Conservation (phyloP, 2,113 vertebrate genomes). For the Dolichallabes microphthalmus region DNA sequence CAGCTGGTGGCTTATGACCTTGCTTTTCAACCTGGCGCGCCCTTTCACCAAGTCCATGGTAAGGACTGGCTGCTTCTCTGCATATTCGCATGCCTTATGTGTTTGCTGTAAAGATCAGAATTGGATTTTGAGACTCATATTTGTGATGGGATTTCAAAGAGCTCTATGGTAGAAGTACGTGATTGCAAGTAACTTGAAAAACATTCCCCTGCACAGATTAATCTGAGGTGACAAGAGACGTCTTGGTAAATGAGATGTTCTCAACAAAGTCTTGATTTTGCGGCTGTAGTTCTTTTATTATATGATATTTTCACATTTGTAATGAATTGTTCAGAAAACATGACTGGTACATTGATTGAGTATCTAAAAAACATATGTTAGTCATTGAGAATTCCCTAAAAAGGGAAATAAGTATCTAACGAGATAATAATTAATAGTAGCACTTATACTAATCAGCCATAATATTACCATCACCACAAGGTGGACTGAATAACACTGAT, state of each 20-base stretch:
- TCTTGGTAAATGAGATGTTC: background rate
- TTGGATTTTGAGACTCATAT: too few species aligned
- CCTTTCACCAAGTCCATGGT: conserved; percentile 99
- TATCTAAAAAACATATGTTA: too few species aligned
- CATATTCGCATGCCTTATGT: background rate
- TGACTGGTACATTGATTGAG: too few species aligned
- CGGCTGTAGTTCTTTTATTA: too few species aligned
- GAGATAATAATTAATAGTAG: too few species aligned
- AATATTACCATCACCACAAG: too few species aligned
- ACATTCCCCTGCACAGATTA: background rate
- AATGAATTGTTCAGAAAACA: too few species aligned
- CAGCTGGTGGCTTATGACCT: conserved; percentile 90
- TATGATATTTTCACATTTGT: too few species aligned
- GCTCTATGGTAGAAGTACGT: background rate
- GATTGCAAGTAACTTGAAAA: background rate
- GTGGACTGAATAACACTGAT: too few species aligned
- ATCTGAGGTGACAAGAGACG: background rate
- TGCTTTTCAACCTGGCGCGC: conserved; percentile 87
- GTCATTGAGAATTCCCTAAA: too few species aligned
- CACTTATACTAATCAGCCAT: too few species aligned
- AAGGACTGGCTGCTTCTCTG: conserved; percentile 59
- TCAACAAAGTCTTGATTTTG: background rate
- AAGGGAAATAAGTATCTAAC: too few species aligned
- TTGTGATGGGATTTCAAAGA: background rate
- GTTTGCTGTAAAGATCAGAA: background rate